Evolutionary conservation across 2,888 invertebrate genomes (phyloP), one percentile per base, ranked within the genome.

Genomic region (Trachelus tabidus): DNA sequence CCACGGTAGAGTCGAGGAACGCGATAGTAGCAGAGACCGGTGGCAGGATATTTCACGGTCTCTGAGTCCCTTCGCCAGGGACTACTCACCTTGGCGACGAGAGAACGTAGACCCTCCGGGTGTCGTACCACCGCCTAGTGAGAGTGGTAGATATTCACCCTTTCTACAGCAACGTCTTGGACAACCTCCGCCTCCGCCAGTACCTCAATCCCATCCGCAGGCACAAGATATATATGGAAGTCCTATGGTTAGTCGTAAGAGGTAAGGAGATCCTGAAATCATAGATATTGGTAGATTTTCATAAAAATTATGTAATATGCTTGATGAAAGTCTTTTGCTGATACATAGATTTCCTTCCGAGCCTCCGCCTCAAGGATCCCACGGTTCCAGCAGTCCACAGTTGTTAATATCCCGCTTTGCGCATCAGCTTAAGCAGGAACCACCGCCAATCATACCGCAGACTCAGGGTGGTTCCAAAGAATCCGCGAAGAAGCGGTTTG

Each of bases 401-500:
- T 83, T 91, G 76, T 79, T 91, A 73, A 87, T 91, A n/a, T 91
- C 91, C n/a, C 89, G 91, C 78, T 90, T 91, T 75, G 87, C 90
- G 11, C 89, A 90, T 80, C 91, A 91, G 34, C 40, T 89, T 68
- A 90, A 90, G 77, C 91, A 90, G 81, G 91, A 91, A 68, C 85
- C 89, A 11, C 84, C 89, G 56, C 81, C 88, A 68, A 79, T 82
- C 12, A 81, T 84, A 68, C 83, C 88, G 40, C 88, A 89, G 30
- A 80, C 83, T 77, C 87, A 89, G 56, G 81, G 83, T 37, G 82
- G 81, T 73, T 85, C 87, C 1, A 91, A 91, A 76, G 91, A 91
- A 77, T 91, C 90, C 33, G 90, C 89, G 69, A 96, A 96, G 93
- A 95, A 96, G 92, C 94, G 96, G 90, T 96, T 96, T 92, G 95